Evolutionary conservation across 1,140 invertebrate species (phyloP).

Genomic region (Probaryconus sp.): DNA sequence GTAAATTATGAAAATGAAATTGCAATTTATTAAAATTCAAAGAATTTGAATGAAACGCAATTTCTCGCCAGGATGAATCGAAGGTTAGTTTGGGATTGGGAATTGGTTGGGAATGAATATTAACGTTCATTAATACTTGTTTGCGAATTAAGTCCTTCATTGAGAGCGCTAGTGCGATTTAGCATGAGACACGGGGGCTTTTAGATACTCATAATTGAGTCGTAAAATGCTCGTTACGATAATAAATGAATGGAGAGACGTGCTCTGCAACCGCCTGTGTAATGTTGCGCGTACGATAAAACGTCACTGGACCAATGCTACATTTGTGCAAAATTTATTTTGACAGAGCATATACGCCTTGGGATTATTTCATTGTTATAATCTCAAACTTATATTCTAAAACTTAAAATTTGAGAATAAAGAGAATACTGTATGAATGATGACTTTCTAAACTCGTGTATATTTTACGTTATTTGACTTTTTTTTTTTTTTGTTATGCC

Average conservation of each 20-base stretch:
- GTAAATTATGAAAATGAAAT: no score
- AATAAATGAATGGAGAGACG: constrained; percentile 49
- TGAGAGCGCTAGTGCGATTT: constrained; percentile 41
- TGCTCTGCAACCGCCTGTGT: constrained; percentile 22
- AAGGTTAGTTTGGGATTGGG: no score
- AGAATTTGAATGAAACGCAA: no score
- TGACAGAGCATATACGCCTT: no score
- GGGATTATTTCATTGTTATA: no score
- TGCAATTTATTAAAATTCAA: no score
- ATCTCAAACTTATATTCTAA: no score
- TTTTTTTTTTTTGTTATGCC: no score
- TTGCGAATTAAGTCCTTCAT: constrained; percentile 34
- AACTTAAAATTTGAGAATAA: no score
- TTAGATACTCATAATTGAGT: constrained; percentile 56
- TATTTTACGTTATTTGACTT: constrained; percentile 18
- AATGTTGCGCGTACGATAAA: constrained; percentile 13
- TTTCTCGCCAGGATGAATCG: no score
- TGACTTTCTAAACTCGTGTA: constrained; percentile 31
- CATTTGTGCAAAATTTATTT: no score
- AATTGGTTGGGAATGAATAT: constrained; percentile 24
- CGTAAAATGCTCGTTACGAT: constrained; percentile 55
- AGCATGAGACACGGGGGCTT: constrained; percentile 45
- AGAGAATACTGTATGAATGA: constrained; percentile 9
- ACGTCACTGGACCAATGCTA: background rate
- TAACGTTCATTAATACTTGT: constrained; percentile 47